Evolutionary conservation across 2,888 invertebrate genomes (phyloP).

Genomic region (Synergus umbraculus): DNA sequence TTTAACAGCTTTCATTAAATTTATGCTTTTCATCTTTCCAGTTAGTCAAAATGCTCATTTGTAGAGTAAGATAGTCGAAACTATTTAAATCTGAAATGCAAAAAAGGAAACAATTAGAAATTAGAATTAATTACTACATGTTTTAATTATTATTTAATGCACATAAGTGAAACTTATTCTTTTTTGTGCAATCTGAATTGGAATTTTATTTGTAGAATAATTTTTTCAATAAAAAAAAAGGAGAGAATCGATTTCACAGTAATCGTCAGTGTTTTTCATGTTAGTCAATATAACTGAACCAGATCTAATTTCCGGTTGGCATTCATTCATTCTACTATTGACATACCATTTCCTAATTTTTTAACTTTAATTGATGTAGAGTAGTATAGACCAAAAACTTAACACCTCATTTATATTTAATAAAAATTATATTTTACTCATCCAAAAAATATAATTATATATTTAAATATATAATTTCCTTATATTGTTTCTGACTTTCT

Average conservation of each 20-base stretch:
- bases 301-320: constrained; percentile 19
- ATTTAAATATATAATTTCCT: neutral
- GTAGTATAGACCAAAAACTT: no score
- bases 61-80: neutral
- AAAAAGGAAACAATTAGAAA: neutral
- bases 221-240: neutral
- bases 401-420: no score
- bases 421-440: neutral
- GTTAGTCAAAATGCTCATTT: neutral
- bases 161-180: no score
- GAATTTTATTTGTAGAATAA: neutral
- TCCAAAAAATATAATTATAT: neutral
- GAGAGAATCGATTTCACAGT: neutral
- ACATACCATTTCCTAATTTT: neutral
- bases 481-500: neutral
- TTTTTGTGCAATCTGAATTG: neutral
- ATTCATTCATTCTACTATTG: neutral
- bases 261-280: neutral
- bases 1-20: constrained; percentile 51
- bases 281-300: constrained; percentile 1
- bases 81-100: neutral
- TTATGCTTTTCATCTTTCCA: constrained; percentile 59
- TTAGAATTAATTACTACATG: neutral
- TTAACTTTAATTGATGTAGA: neutral
- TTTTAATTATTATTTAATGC: no score